Base-by-base conservation (phyloP, 2,797 vertebrate species). In the Moxostoma hubbsi region DNA sequence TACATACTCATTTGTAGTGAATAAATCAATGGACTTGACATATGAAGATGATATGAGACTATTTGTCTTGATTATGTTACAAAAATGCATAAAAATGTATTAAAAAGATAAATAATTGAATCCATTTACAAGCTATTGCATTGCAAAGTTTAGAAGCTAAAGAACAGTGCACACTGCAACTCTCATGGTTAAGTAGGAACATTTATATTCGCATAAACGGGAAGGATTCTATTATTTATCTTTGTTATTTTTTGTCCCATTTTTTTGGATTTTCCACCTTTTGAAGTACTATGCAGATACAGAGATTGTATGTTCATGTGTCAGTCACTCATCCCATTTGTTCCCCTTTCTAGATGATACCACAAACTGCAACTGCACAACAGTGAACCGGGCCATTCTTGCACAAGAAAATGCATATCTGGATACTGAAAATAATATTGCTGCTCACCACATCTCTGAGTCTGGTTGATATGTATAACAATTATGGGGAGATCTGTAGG, bases 401-500 rank as follows among this genome's bases (percentile, higher is more conserved):
- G 82, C 79, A 83, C 69, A 83, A 86, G 87, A 89, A 90, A 95
- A 99, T 99, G 97, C 96, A 96, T 96, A 97, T 96, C 95, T 98
- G 97, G 97, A 96, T 98, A 88, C 93, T 96, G 92, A 96, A 96
- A 93, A 96, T 95, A 92, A 94, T 97, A 89, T 92, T 93, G 46
- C 94, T 98, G 94, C 93, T 96, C 95, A 94, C 97, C 93, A 96
- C 97, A 93, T 98, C 97, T 85, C 94, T 96, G 89, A 96, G 95
- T 77, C 95, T 96, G 93, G 94, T 95, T 88, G 97, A 98, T 94
- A 97, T 95, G 95, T 96, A 96, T 88, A 96, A 97, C 90, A 96
- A 95, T 94, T 98, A 99, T 93, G 98, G 98, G 88, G 98, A 99
- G 91, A 96, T 97, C 87, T 99, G 98, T 92, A 95, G 96, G 90